These are phyloP conservation scores for Acropora yongei DNA, from an alignment of 64 coral and sea anemone species.

Conservation along the genomic window DNA sequence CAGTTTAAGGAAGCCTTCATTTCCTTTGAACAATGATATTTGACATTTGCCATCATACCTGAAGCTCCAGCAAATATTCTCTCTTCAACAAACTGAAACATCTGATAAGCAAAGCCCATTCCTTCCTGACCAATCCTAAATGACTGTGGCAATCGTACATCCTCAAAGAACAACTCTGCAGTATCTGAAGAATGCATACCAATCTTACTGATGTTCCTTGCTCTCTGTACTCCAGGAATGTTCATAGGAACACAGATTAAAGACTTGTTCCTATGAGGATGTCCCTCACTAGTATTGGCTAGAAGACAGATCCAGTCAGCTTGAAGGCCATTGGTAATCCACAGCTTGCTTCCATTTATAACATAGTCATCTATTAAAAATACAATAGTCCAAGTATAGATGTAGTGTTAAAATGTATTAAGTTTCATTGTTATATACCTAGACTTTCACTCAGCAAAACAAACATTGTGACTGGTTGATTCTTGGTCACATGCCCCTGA, in stretches of 20 bases:
- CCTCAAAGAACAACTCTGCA: slow-evolving; percentile 97
- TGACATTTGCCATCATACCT: slow-evolving; percentile 47
- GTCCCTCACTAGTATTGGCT: slow-evolving; percentile 90
- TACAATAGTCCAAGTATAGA: neutral
- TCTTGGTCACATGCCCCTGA: too few relatives aligned
- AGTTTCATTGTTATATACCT: too few relatives aligned
- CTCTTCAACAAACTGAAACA: slow-evolving; percentile 99
- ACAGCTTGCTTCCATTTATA: slow-evolving; percentile 98
- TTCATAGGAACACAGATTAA: slow-evolving; percentile 90
- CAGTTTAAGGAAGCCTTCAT: too few relatives aligned
- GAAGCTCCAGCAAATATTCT: slow-evolving; percentile 93
- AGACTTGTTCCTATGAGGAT: slow-evolving; percentile 90
- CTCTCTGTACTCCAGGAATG: slow-evolving; percentile 81
- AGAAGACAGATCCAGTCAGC: slow-evolving; percentile 99
- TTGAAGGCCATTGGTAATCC: slow-evolving; percentile 97
- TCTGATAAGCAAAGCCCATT: slow-evolving; percentile 95
- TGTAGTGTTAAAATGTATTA: too few relatives aligned
- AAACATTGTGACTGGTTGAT: too few relatives aligned
- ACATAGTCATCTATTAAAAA: slow-evolving; percentile 85
- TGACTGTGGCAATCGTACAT: slow-evolving; percentile 92
- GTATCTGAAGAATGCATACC: slow-evolving; percentile 99
- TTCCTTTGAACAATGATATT: too few relatives aligned
- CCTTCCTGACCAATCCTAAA: slow-evolving; percentile 92
- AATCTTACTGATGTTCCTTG: slow-evolving; percentile 85
- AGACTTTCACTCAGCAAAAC: too few relatives aligned